Evolutionary conservation across 2,113 vertebrate species (phyloP).

Genomic region (Dissostichus mawsoni): DNA sequence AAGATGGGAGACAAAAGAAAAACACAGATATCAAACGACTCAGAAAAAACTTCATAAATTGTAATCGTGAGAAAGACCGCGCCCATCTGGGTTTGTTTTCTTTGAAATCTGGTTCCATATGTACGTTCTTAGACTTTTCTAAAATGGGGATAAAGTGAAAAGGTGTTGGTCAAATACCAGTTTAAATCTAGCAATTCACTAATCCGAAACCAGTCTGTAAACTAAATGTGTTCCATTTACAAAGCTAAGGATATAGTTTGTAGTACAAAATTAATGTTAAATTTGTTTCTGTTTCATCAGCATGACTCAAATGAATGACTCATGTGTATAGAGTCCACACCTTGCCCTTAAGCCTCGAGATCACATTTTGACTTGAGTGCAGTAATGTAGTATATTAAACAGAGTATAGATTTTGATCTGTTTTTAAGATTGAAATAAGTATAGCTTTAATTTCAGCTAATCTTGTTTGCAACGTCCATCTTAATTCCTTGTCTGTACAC

Average conservation of each 20-base stretch:
- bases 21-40: too few species aligned
- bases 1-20: not conserved
- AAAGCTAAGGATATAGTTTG: too few species aligned
- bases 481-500: not conserved
- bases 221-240: not conserved
- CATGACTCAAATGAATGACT: too few species aligned
- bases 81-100: not conserved
- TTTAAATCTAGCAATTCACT: not conserved
- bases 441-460: not conserved
- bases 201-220: not conserved
- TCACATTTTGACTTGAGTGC: too few species aligned
- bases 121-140: not conserved
- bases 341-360: too few species aligned
- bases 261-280: too few species aligned
- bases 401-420: not conserved
- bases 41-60: too few species aligned
- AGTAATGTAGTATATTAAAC: not conserved
- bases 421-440: not conserved
- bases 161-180: not conserved
- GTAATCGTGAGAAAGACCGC: not conserved
- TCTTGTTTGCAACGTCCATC: not conserved
- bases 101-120: not conserved
- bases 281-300: too few species aligned
- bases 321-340: too few species aligned
- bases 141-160: not conserved